Percentiles rank a stretch among this genome's conserved stretches.
Conservation (phyloP, 1,140 invertebrate species). For the Nymphalis io region DNA sequence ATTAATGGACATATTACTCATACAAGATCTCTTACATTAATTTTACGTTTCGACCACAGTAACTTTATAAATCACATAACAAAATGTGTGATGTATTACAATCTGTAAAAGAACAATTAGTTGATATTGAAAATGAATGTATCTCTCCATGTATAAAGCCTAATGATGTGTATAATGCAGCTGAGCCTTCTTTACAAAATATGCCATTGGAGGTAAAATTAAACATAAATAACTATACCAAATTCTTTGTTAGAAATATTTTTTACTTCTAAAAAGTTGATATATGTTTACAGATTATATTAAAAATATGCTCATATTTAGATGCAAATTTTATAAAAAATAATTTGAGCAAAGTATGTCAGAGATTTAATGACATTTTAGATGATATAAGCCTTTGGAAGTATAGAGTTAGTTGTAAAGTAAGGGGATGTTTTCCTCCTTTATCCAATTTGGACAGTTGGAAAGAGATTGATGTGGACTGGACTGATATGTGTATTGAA, state of each 20-base stretch:
- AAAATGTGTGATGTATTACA: slow-evolving; percentile 64
- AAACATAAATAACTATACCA: slow-evolving; percentile 3
- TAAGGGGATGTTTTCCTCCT: slow-evolving; percentile 61
- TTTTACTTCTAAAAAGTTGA: slow-evolving; percentile 12
- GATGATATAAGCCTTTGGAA: slow-evolving; percentile 73
- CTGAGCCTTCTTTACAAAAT: slow-evolving; percentile 49
- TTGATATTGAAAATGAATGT: slow-evolving; percentile 53
- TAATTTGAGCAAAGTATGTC: slow-evolving; percentile 71
- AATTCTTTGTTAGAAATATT: slow-evolving; percentile 14
- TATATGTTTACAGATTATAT: slow-evolving; percentile 68
- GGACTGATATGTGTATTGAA: slow-evolving; percentile 71
- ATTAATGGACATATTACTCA: slow-evolving; percentile 33
- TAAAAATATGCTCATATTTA: slow-evolving; percentile 77
- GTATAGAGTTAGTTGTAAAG: slow-evolving; percentile 69
- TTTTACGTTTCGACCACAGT: slow-evolving; percentile 19
- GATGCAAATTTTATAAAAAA: slow-evolving; percentile 69
- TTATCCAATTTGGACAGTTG: slow-evolving; percentile 61
- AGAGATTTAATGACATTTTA: slow-evolving; percentile 72
- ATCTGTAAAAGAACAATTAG: slow-evolving; percentile 51
- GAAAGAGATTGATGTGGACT: slow-evolving; percentile 57
- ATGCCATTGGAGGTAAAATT: slow-evolving; percentile 68
- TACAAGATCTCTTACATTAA: slow-evolving; percentile 8
- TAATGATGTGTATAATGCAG: slow-evolving; percentile 41
- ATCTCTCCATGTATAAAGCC: slow-evolving; percentile 30
- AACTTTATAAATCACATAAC: slow-evolving; percentile 15